A percentile compares a stretch with the other conserved stretches of the same genome.
phyloP scores from a whole-genome alignment of 2,113 vertebrate genomes.

The Sebastes schlegelii region DNA sequence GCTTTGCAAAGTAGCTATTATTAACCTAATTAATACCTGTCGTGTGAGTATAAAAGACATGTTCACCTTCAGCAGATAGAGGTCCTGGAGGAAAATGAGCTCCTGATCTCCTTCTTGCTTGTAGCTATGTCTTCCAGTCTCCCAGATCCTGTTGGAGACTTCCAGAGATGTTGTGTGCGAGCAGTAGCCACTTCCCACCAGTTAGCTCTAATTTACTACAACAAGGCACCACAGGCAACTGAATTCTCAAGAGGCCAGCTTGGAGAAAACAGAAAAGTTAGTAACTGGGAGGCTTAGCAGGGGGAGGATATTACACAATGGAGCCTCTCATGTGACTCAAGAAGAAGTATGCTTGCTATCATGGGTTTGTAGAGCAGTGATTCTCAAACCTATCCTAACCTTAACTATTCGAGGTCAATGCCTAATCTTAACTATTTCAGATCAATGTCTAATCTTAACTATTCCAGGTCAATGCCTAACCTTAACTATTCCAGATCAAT shows the following conservation, averaged over 20 bases:
- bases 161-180: constrained; percentile 32
- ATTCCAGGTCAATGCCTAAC: too few relatives aligned
- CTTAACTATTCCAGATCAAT: too few relatives aligned
- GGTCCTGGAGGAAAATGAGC: constrained; percentile 33
- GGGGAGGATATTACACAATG: constrained; percentile 68
- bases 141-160: constrained; percentile 32
- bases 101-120: constrained; percentile 41
- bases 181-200: constrained; percentile 63
- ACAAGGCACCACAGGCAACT: constrained; percentile 50
- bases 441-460: too few relatives aligned
- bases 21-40: constrained; percentile 77
- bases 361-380: constrained; percentile 45
- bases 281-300: constrained; percentile 18
- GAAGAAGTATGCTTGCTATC: constrained; percentile 44
- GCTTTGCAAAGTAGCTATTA: constrained; percentile 61
- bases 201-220: constrained; percentile 73
- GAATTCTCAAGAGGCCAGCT: constrained; percentile 47
- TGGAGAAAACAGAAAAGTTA: constrained; percentile 48
- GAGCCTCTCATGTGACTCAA: constrained; percentile 69
- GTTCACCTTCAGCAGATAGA: constrained; percentile 80
- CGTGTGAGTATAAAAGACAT: constrained; percentile 79
- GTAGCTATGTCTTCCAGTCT: constrained; percentile 7
- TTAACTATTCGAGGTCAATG: too few relatives aligned
- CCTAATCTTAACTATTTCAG: too few relatives aligned
- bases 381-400: too few relatives aligned